Base-by-base conservation (phyloP, 2,113 vertebrate species). In the Ictalurus furcatus region DNA sequence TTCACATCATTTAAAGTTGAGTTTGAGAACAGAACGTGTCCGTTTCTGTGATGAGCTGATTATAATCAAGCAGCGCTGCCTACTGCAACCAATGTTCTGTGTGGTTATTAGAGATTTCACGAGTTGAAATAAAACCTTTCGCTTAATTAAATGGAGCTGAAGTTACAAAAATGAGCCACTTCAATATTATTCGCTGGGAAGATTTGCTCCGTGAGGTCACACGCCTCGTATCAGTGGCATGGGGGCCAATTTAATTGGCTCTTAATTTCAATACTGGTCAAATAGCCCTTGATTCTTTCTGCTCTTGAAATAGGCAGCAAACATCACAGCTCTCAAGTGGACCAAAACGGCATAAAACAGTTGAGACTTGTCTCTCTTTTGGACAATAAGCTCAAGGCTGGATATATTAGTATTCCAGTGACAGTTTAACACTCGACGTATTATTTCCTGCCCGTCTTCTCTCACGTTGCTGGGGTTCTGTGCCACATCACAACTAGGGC, bases 391-490 rank as follows among this genome's bases (percentile, higher is more conserved):
- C 12, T 82, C 40, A 80, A 52, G 21, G 19, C 44, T 1, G 34
- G 30, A 67, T 25, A 48, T 40, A 52, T 80, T 79, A 65, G 74
- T 44, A 54, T 87, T 80, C 74, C 40, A 67, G 58, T n/a, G 59
- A 6, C 74, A 52, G 76, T 21, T 30, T n/a, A 79, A 67, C 71
- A 69, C 61, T 82, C 48, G 4, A 40, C 13, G 7, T 21, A 30
- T 78, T 40, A 13, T 56, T 59, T 34, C 28, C 40, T 23, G 17
- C 52, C 86, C 0, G 12, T 40, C 86, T 73, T 63, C 56, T 58
- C 63, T 54, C 8, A 6, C 65, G 1, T 17, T 58, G 30, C 19
- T 30, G 21, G 37, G 52, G 78, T 40, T n/a, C 23, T 83, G 30
- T 16, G n/a, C n/a, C n/a, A 25, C 44, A 28, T 40, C 54, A 28